Evolutionary conservation across 2,797 vertebrate species (phyloP).

Genomic region (Notoglanidium macrostoma): DNA sequence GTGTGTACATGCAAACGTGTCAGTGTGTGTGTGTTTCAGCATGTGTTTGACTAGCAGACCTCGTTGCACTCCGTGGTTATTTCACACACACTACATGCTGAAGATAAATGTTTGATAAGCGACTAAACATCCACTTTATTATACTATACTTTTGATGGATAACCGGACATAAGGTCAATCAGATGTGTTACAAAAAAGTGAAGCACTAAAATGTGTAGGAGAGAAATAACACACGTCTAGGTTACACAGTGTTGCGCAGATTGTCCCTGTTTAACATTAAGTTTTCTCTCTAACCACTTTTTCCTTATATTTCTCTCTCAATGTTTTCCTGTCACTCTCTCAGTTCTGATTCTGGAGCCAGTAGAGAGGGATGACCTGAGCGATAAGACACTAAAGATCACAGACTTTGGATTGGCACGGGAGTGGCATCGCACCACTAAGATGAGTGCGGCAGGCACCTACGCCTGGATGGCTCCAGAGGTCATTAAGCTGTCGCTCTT

Average conservation of each 20-base stretch:
- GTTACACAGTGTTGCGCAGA: not conserved
- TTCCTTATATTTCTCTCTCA: not conserved
- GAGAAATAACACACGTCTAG: not conserved
- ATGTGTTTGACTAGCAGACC: slow-evolving; percentile 8
- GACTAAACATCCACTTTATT: not conserved
- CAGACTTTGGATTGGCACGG: slow-evolving; percentile 88
- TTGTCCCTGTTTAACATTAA: not conserved
- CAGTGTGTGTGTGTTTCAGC: slow-evolving; percentile 12
- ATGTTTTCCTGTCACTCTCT: slow-evolving; percentile 20
- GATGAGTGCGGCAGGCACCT: slow-evolving; percentile 91
- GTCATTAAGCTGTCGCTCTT: slow-evolving; percentile 91
- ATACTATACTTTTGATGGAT: not conserved
- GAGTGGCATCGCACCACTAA: slow-evolving; percentile 93
- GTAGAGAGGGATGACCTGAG: slow-evolving; percentile 79
- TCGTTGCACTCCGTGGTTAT: slow-evolving; percentile 34
- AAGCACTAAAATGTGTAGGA: slow-evolving; percentile 2
- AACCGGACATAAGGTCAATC: not conserved
- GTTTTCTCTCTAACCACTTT: not conserved
- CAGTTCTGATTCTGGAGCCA: slow-evolving; percentile 88
- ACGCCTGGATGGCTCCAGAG: slow-evolving; percentile 94
- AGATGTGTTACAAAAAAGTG: not conserved
- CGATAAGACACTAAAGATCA: slow-evolving; percentile 88
- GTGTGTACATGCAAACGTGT: slow-evolving; percentile 31
- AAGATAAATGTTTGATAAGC: slow-evolving; percentile 10
- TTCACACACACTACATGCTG: slow-evolving; percentile 26